phyloP scores from a whole-genome alignment of 2,888 invertebrate species.

The Lepeophtheirus nordmannii region DNA sequence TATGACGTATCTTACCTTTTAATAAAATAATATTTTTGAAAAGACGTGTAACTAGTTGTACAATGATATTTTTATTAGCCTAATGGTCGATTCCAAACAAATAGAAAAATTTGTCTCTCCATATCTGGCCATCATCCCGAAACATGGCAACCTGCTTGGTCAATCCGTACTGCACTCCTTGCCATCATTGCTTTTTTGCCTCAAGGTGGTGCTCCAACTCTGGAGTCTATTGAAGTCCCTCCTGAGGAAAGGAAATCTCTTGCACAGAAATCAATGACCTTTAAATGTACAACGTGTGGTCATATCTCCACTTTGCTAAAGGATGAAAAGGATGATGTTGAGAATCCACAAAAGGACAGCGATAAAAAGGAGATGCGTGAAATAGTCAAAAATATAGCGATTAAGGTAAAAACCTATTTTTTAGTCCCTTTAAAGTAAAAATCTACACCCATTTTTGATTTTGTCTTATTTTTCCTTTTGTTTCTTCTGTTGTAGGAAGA shows the following conservation, averaged over 20 bases:
- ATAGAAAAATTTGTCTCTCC: slow-evolving; percentile 85
- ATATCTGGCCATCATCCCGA: slow-evolving; percentile 95
- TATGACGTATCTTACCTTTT: no score
- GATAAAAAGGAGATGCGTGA: background rate
- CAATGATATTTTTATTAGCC: slow-evolving; percentile 42
- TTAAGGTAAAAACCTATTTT: slow-evolving; percentile 5
- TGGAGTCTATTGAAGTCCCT: slow-evolving; percentile 76
- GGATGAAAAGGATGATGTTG: slow-evolving; percentile 9
- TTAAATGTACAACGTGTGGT: slow-evolving; percentile 19
- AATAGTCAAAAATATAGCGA: slow-evolving; percentile 6
- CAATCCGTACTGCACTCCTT: slow-evolving; percentile 74
- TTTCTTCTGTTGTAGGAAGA: background rate
- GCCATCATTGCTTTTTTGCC: slow-evolving; percentile 91
- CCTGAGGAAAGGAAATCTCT: slow-evolving; percentile 62
- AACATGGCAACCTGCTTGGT: slow-evolving; percentile 95
- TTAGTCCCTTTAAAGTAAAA: background rate
- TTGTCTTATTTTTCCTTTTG: background rate
- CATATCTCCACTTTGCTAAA: background rate
- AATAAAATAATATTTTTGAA: no score
- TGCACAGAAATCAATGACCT: slow-evolving; percentile 49
- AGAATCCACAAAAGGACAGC: background rate
- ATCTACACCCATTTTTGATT: background rate
- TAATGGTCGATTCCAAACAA: slow-evolving; percentile 79
- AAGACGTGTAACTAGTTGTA: no score
- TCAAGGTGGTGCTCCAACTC: slow-evolving; percentile 69